A percentile compares a stretch with the other conserved stretches of the same genome.
phyloP scores from a whole-genome alignment of 2,113 vertebrate species.

The Coreoperca whiteheadi region DNA sequence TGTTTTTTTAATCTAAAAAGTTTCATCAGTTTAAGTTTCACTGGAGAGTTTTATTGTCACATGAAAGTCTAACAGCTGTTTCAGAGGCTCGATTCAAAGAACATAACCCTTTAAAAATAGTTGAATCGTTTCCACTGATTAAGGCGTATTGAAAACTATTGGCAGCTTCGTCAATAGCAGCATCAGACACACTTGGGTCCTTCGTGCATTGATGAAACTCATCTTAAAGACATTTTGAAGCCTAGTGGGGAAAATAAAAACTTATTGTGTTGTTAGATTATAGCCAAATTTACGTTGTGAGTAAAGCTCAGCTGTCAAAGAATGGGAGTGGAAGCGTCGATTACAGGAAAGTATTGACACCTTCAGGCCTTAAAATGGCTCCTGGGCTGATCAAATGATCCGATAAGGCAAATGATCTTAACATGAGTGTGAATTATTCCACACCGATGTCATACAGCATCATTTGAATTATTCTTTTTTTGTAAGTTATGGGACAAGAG shows the following conservation, averaged over 20 bases:
- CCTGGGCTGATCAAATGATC: not conserved
- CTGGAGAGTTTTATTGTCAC: constrained; percentile 18
- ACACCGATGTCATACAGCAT: not conserved
- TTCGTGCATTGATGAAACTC: not conserved
- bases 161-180: not conserved
- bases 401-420: constrained; percentile 1
- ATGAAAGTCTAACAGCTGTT: constrained; percentile 3
- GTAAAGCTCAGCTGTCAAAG: constrained; percentile 6
- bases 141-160: not conserved
- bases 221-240: not conserved
- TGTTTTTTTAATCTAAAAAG: not conserved
- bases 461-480: constrained; percentile 5
- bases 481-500: not conserved
- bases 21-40: constrained; percentile 16
- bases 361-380: not conserved
- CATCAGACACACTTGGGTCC: not conserved
- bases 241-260: not conserved
- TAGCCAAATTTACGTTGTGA: not conserved
- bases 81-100: not conserved
- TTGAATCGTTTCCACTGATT: not conserved
- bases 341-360: constrained; percentile 3
- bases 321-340: not conserved
- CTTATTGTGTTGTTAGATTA: not conserved
- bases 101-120: not conserved
- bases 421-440: not conserved